Evolutionary conservation across 2,113 vertebrate species (phyloP), one percentile per base, ranked within the genome.

Genomic region (Microcebus griseorufus): DNA sequence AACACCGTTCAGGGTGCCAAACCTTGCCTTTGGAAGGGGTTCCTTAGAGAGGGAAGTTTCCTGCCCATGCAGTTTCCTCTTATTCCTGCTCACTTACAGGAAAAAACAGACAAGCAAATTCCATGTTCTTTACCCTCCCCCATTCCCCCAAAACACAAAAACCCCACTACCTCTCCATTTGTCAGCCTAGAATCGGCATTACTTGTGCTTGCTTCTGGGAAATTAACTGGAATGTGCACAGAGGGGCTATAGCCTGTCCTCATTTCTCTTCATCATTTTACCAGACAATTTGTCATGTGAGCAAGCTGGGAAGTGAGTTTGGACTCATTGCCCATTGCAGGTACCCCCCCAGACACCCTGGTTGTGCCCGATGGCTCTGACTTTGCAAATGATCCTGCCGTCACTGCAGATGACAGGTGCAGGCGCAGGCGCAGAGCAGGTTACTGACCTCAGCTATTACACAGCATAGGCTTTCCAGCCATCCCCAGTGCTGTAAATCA

Each of bases 261-360:
- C 85, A 87, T 93, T 98, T 98, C 95, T 98, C 96, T 89, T 96
- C 96, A 76, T 96, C 18, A 1, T 45, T 64, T 23, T 93, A n/a
- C 97, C n/a, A 45, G 37, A 29, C 58, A 3, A 9, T 97, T 86
- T 96, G 92, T 95, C 94, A 45, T 16, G 20, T 76, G 89, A 96
- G 75, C 79, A 13, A 90, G 73, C 90, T 6, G 12, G 93, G 98
- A 89, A 96, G 96, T 22, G 93, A 94, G 64, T 85, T 81, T 90
- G 96, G 82, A 95, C 97, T 98, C 70, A 93, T 96, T 96, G 96
- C 39, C 39, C 42, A 11, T 9, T n/a, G n/a, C 22, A 39, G 60
- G 9, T 2, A 51, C 65, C 96, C 88, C 92, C 60, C 2, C 3
- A 93, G 73, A 76, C 32, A 83, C 97, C 80, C 76, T 96, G 0